Percentiles rank a stretch among this genome's conserved stretches.
These are phyloP conservation scores for Rhodophaea formosa DNA, from an alignment of 2,888 invertebrate genomes.

Conservation along the genomic window DNA sequence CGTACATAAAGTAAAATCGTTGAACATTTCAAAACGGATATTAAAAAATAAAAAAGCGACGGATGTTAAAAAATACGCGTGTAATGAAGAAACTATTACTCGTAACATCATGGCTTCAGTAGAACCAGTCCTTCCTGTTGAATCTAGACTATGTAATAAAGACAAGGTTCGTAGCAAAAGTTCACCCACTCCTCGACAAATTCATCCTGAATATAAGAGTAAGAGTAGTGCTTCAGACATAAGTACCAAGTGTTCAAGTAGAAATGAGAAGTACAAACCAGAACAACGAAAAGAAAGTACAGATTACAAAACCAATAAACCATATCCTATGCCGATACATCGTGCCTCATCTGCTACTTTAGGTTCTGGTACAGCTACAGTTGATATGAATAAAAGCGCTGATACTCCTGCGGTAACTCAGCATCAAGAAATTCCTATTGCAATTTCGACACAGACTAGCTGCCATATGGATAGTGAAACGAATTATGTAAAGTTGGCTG, in stretches of 20 bases:
- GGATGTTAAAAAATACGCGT: background rate
- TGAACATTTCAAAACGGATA: constrained; percentile 64
- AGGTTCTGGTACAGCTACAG: background rate
- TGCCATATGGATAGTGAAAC: constrained; percentile 50
- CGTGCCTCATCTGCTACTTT: constrained; percentile 1
- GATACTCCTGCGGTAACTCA: background rate
- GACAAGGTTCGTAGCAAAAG: constrained; percentile 43
- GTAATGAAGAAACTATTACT: constrained; percentile 7
- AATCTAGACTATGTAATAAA: constrained; percentile 18
- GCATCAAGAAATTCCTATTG: constrained; percentile 35
- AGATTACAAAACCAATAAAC: background rate
- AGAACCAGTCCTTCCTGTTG: background rate
- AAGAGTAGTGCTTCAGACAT: constrained; percentile 29
- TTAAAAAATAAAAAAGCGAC: constrained; percentile 33
- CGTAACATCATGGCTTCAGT: constrained; percentile 35
- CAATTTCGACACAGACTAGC: constrained; percentile 63
- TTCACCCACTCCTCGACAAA: constrained; percentile 44
- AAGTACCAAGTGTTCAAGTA: background rate
- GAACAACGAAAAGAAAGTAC: background rate
- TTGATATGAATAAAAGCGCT: background rate
- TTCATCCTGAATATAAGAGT: constrained; percentile 22
- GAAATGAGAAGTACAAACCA: background rate
- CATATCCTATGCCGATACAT: background rate
- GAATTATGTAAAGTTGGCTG: constrained; percentile 63
- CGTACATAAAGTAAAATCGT: constrained; percentile 67